Evolutionary conservation across 2,113 vertebrate species (phyloP).

Genomic region (Stigmatopora argus): DNA sequence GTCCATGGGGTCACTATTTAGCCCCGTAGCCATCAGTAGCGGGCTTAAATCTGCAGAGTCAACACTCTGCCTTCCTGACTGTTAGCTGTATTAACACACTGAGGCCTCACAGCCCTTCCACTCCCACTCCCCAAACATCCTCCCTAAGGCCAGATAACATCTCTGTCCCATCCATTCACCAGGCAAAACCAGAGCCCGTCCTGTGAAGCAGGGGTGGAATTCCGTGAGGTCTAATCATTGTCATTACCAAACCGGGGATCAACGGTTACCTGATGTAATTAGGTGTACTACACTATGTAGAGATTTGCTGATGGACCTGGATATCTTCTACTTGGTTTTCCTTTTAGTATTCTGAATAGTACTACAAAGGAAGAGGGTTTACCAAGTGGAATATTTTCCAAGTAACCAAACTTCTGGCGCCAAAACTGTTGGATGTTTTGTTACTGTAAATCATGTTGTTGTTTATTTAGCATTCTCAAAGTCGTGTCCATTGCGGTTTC

Average conservation of each 20-base stretch:
- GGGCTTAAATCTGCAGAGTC: constrained; percentile 74
- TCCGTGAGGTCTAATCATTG: constrained; percentile 42
- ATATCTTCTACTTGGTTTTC: constrained; percentile 16
- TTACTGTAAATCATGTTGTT: constrained; percentile 61
- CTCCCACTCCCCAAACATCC: constrained; percentile 66
- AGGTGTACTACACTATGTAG: constrained; percentile 14
- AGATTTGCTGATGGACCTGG: constrained; percentile 9
- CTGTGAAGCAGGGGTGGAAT: constrained; percentile 23
- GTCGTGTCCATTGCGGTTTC: constrained; percentile 55
- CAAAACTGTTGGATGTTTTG: constrained; percentile 46
- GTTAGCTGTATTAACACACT: constrained; percentile 78
- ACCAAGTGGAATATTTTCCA: constrained; percentile 51
- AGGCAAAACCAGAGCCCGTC: constrained; percentile 31
- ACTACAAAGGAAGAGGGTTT: constrained; percentile 24
- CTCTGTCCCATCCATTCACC: constrained; percentile 57
- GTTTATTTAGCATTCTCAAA: constrained; percentile 57
- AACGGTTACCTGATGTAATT: constrained; percentile 3
- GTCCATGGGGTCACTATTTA: constrained; percentile 59
- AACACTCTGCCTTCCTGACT: constrained; percentile 81
- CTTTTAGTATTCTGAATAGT: constrained; percentile 18
- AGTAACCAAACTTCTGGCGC: constrained; percentile 45
- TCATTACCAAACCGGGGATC: constrained; percentile 14
- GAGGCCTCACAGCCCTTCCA: constrained; percentile 66
- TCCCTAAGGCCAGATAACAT: constrained; percentile 64
- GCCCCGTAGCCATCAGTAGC: constrained; percentile 57